These are phyloP conservation scores for Naso thynnoides DNA, from an alignment of 2,797 vertebrate genomes.

Conservation along the genomic window DNA sequence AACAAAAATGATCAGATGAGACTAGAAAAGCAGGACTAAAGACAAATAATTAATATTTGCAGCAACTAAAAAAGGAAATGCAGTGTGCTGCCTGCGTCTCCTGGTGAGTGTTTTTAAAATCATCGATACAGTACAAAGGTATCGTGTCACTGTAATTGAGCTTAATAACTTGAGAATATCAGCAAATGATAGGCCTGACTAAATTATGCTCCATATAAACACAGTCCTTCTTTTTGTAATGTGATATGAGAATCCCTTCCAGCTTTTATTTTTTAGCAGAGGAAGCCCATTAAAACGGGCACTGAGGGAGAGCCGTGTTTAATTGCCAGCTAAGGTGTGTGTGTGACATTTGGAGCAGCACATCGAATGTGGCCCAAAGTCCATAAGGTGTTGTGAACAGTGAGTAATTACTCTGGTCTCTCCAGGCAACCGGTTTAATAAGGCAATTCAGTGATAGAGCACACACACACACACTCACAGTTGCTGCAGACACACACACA, in stretches of 20 bases:
- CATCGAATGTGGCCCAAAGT: constrained; percentile 80
- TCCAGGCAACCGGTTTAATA: constrained; percentile 80
- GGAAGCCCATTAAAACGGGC: constrained; percentile 66
- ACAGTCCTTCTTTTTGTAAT: constrained; percentile 30
- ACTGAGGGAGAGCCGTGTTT: constrained; percentile 63
- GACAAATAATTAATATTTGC: background rate
- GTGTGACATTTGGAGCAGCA: constrained; percentile 83
- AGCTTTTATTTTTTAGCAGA: constrained; percentile 58
- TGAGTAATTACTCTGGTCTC: constrained; percentile 82
- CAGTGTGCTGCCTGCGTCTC: background rate
- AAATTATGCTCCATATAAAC: constrained; percentile 46
- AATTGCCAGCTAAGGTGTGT: constrained; percentile 78
- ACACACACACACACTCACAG: too few species aligned
- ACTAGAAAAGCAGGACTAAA: background rate
- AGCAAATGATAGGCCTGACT: constrained; percentile 23
- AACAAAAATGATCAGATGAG: background rate
- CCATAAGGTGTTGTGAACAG: constrained; percentile 82
- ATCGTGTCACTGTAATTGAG: constrained; percentile 43
- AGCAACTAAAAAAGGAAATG: background rate
- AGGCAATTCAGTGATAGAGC: constrained; percentile 61
- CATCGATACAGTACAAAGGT: constrained; percentile 19
- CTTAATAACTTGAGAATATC: constrained; percentile 31
- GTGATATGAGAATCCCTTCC: constrained; percentile 47
- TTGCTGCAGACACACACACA: background rate
- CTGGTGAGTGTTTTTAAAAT: constrained; percentile 24